Conservation (phyloP, 2,797 vertebrate genomes). For the Platyrinchus mystaceus region DNA sequence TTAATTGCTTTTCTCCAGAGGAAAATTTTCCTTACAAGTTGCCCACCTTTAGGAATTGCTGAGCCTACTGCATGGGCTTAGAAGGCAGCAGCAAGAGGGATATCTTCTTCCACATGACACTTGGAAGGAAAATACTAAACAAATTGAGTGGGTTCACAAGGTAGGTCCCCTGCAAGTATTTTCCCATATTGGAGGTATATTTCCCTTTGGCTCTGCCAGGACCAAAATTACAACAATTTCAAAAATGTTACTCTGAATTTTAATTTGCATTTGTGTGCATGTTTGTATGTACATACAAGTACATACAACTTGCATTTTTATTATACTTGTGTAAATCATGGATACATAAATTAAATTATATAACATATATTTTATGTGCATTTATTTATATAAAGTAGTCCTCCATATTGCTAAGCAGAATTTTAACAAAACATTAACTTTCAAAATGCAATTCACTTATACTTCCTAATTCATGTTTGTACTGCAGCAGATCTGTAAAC, state of each 20-base stretch:
- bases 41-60: neutral
- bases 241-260: neutral
- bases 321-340: neutral
- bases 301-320: neutral
- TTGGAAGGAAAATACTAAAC: neutral
- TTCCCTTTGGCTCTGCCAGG: neutral
- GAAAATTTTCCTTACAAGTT: neutral
- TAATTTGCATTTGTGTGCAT: neutral
- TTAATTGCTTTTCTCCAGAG: constrained; percentile 12
- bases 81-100: neutral
- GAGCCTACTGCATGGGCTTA: neutral
- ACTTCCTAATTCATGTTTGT: neutral
- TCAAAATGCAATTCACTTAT: neutral
- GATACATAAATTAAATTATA: neutral
- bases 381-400: neutral
- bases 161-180: neutral
- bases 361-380: neutral
- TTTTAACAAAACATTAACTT: neutral
- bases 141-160: neutral
- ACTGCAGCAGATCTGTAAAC: neutral
- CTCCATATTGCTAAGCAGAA: neutral
- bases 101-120: neutral
- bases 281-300: neutral
- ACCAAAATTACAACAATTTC: neutral
- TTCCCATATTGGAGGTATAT: neutral